Base-by-base conservation (phyloP, 2,113 vertebrate species). In the Fregata magnificens region DNA sequence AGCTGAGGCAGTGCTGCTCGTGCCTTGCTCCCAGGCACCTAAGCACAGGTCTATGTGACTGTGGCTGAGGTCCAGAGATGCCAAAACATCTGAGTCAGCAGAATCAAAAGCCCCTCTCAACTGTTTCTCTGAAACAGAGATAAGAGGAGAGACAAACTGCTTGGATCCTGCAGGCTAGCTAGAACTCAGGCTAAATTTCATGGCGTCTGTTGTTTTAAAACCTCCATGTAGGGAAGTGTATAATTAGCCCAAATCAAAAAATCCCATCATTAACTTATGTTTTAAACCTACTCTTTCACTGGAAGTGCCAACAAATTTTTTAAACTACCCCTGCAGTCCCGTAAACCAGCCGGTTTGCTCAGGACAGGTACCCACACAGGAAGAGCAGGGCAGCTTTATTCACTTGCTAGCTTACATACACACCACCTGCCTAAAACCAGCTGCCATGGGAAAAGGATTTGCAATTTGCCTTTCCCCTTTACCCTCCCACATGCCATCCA, bases 201-300 rank as follows among this genome's bases (percentile, higher is more conserved):
- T 3, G 2, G 44, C 0, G 0, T 4, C 28, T 0, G 0, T 31
- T 24, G 49, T 47, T 83, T 83, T 69, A 40, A 80, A 87, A 70
- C 7, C 32, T 58, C 36, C 13, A 4, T 0, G 1, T 4, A 45
- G 25, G 16, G 24, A 50, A 71, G 24, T 2, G 6, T 52, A 19
- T 38, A 42, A 82, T 53, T 38, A 56, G 5, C 66, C 18, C 40
- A 76, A 76, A 76, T 29, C 0, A 1, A 73, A 74, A 59, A 18
- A 59, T 16, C 25, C 16, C 20, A 5, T 34, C 4, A 29, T 72
- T 72, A 69, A 88, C 22, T n/a, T 36, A 49, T 1, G 7, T 28
- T 84, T 67, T 45, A 71, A 84, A 86, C 7, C 63, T 40, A 56
- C 18, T 70, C 55, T 78, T 63, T 36, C 73, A 32, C 42, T 69